Evolutionary conservation across 2,888 invertebrate genomes (phyloP).

Genomic region (Neoascia interrupta): DNA sequence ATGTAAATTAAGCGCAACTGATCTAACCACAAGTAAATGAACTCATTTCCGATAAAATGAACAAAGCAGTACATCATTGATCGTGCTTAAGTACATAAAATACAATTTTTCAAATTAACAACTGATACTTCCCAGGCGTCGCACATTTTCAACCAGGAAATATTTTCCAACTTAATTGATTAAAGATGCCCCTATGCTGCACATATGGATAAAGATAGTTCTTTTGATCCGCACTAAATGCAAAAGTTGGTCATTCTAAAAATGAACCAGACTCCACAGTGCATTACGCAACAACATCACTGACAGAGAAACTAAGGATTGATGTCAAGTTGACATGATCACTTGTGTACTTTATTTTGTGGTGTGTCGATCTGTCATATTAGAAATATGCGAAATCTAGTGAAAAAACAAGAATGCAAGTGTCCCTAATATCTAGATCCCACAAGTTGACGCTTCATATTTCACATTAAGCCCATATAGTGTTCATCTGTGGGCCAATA

Average conservation of each 20-base stretch:
- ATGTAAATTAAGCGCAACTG: not conserved
- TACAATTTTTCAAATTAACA: too few species aligned
- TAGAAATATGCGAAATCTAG: not conserved
- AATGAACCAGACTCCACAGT: constrained; percentile 24
- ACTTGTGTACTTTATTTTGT: constrained; percentile 38
- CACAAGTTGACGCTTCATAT: constrained; percentile 44
- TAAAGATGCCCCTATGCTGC: constrained; percentile 39
- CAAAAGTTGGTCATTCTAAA: constrained; percentile 34
- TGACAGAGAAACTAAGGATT: constrained; percentile 38
- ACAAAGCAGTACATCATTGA: not conserved
- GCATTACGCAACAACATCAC: constrained; percentile 25
- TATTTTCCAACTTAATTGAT: constrained; percentile 53
- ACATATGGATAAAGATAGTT: constrained; percentile 11
- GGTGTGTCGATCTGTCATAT: constrained; percentile 51
- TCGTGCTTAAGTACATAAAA: constrained; percentile 10
- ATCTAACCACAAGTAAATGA: constrained; percentile 1
- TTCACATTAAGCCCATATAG: too few species aligned
- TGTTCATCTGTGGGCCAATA: constrained; percentile 37
- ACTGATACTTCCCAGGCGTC: constrained; percentile 41
- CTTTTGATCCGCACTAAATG: constrained; percentile 23
- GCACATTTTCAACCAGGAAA: constrained; percentile 45
- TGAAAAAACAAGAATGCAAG: constrained; percentile 4
- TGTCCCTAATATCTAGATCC: constrained; percentile 28
- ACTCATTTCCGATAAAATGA: constrained; percentile 32
- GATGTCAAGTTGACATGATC: constrained; percentile 61